Evolutionary conservation across 2,797 vertebrate species (phyloP), one percentile per base, ranked within the genome.

Genomic region (Hypotaenidia okinawae): DNA sequence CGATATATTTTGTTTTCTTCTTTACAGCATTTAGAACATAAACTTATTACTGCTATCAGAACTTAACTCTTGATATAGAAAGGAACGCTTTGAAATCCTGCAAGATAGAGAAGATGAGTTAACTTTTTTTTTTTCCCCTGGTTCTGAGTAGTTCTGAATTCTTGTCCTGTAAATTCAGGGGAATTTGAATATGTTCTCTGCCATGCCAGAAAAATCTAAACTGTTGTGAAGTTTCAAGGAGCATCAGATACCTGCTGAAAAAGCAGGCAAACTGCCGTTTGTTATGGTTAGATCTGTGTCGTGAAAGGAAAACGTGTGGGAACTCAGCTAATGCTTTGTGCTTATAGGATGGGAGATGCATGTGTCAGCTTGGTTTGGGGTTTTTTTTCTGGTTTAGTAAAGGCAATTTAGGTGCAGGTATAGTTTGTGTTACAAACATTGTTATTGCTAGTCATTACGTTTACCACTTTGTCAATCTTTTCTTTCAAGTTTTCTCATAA

Each of bases 401-500:
- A 4, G 7, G 18, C 10, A 66, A 1, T 72, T 76, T 45, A 67
- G n/a, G 12, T 73, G 47, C 49, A 54, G 24, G 13, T 76, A 10
- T 22, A 23, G 27, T 63, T 92, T 30, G 7, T 62, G 3, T 61
- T 85, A 47, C 47, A 75, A 55, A 18, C 63, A 39, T 9, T 66
- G 19, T 59, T 54, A 64, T 47, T 89, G 16, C 49, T 95, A 74
- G 43, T 74, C 9, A 24, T 69, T 39, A 25, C 41, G 11, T 47
- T 88, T 41, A 90, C 11, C 58, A 63, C 90, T 79, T 37, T 64
- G 19, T 79, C 47, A 15, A 62, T 82, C 47, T 95, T 19, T 19
- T 43, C 93, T 90, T 35, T 94, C 88, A 84, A 99, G 99, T 98
- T 98, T 94, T 98, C 97, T 90, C 98, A 96, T 95, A 98, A 98